A percentile compares a stretch with the other conserved stretches of the same genome.
Conservation (phyloP, 2,888 invertebrate species). For the Tetanocera ferruginea region DNA sequence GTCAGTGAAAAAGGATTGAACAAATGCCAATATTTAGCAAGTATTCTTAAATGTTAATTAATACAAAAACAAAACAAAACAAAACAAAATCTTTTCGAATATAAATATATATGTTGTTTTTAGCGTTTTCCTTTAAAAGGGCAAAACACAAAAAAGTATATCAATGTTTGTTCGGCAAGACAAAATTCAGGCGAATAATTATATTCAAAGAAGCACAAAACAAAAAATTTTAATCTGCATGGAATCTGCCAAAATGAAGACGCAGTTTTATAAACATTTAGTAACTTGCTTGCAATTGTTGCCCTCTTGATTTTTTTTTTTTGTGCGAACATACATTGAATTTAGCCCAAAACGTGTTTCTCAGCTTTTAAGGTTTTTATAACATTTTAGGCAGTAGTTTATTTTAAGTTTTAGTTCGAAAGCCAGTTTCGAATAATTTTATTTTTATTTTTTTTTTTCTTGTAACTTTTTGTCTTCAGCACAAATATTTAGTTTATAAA, state of each 20-base stretch:
- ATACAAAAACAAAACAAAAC: slow-evolving; percentile 16
- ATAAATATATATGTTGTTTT: slow-evolving; percentile 31
- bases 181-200: too few relatives aligned
- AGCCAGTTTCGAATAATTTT: slow-evolving; percentile 1
- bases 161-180: neutral
- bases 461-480: slow-evolving; percentile 25
- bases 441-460: neutral
- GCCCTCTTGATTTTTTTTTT: too few relatives aligned
- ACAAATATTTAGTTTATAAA: slow-evolving; percentile 32
- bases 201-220: too few relatives aligned
- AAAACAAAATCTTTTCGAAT: slow-evolving; percentile 28
- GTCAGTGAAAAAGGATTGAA: slow-evolving; percentile 29
- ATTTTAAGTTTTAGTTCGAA: neutral
- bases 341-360: too few relatives aligned
- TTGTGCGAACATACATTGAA: too few relatives aligned
- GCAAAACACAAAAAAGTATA: neutral
- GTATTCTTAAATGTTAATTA: slow-evolving; percentile 48
- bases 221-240: too few relatives aligned
- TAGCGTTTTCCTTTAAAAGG: slow-evolving; percentile 1
- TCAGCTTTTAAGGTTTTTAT: neutral
- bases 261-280: neutral
- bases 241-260: too few relatives aligned
- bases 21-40: slow-evolving; percentile 53
- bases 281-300: neutral
- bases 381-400: neutral